Percentiles rank a stretch among this genome's conserved stretches.
phyloP scores from a whole-genome alignment of 2,888 invertebrate genomes.

The Thymelicus acteon region DNA sequence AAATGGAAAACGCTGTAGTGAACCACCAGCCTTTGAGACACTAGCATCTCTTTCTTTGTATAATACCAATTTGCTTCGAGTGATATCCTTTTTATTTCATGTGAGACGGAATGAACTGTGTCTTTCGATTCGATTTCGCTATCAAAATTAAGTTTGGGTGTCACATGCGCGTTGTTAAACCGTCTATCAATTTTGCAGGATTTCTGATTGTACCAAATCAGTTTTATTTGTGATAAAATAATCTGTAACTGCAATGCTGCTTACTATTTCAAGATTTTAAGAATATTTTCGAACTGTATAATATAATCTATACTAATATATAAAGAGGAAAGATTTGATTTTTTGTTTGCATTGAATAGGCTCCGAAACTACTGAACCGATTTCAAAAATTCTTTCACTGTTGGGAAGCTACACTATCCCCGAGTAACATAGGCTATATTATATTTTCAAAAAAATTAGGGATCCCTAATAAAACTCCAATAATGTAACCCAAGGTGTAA shows the following conservation, averaged over 20 bases:
- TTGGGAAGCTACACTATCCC: too few species aligned
- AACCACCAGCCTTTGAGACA: slow-evolving; percentile 41
- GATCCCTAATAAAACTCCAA: too few species aligned
- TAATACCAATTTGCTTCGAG: slow-evolving; percentile 24
- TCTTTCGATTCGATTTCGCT: slow-evolving; percentile 10
- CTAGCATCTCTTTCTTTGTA: slow-evolving; percentile 38
- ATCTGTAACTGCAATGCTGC: too few species aligned
- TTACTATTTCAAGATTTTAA: not conserved
- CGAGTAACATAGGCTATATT: too few species aligned
- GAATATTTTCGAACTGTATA: not conserved
- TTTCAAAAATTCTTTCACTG: too few species aligned
- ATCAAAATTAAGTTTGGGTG: slow-evolving; percentile 3
- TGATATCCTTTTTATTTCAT: slow-evolving; percentile 28
- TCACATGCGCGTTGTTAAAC: not conserved
- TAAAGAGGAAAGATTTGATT: too few species aligned
- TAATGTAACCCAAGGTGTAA: too few species aligned
- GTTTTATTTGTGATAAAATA: not conserved
- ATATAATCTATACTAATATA: too few species aligned
- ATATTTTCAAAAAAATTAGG: too few species aligned
- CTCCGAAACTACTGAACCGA: too few species aligned
- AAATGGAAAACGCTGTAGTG: slow-evolving; percentile 44
- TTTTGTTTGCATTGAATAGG: too few species aligned
- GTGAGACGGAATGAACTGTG: slow-evolving; percentile 21
- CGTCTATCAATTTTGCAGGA: not conserved
- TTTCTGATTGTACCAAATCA: not conserved